Evolutionary conservation across 2,888 invertebrate species (phyloP).

Genomic region (Chrysodeixis includens): DNA sequence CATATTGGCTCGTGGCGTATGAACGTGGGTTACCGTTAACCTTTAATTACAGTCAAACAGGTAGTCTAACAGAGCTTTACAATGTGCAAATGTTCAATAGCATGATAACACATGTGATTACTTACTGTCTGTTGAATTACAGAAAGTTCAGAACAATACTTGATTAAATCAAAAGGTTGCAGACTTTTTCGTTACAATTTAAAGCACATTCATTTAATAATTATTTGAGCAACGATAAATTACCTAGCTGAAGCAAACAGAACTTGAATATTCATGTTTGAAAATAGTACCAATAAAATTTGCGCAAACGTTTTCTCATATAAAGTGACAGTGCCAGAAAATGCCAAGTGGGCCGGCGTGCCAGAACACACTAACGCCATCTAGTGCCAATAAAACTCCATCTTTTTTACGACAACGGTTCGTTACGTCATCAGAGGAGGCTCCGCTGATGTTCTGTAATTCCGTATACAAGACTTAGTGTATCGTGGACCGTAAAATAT

Average conservation of each 20-base stretch:
- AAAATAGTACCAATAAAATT: conserved; percentile 33
- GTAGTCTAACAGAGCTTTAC: neutral
- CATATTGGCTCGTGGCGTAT: neutral
- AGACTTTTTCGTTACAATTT: too few species aligned
- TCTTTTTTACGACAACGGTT: conserved; percentile 44
- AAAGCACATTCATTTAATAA: neutral
- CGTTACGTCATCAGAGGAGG: conserved; percentile 45
- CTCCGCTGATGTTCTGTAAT: conserved; percentile 45
- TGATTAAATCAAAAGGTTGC: too few species aligned
- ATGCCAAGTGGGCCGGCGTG: conserved; percentile 17
- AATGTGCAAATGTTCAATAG: neutral
- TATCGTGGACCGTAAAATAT: conserved; percentile 66
- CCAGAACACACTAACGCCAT: conserved; percentile 27
- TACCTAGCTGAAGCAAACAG: neutral
- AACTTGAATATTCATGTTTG: conserved; percentile 21
- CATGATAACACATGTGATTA: too few species aligned
- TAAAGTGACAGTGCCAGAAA: conserved; percentile 30
- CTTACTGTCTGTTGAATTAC: too few species aligned
- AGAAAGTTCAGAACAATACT: too few species aligned
- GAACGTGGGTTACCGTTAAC: neutral
- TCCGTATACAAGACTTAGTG: conserved; percentile 40
- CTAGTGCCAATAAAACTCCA: conserved; percentile 44
- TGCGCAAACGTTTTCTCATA: conserved; percentile 21
- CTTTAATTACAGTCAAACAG: neutral
- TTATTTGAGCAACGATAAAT: neutral